Evolutionary conservation across 2,888 invertebrate species (phyloP), one percentile per base, ranked within the genome.

Genomic region (Pterostichus madidus): DNA sequence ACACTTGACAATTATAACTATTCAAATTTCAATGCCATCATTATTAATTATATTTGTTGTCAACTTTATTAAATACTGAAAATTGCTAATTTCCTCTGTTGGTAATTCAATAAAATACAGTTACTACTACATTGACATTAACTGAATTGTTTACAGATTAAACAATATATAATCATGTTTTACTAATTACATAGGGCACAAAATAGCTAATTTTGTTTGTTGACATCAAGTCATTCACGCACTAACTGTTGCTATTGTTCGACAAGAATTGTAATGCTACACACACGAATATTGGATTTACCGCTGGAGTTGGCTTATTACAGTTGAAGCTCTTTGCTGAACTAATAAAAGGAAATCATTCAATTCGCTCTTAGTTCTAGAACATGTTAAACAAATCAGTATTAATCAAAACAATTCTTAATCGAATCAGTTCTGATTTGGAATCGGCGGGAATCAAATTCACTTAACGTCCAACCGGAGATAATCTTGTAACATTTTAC

Each of bases 211-310:
- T 64, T 64, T 64, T 64, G 64, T 64, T 64, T 64, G 64, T 64
- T 64, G 64, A 64, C 64, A 64, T 64, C 32, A 31, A 64, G 35
- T 64, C 64, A 64, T 35, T 64, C 32, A 64, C 64, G 64, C 64
- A 32, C 64, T 64, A 64, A 64, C 64, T 64, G 64, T 64, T 64
- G 64, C 64, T 64, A 64, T 64, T 64, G 35, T 64, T 64, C 64
- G 35, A n/a, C 32, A 64, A 64, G 64, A 32, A 32, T 64, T 32
- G 64, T 64, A 64, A 32, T 59, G 64, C 35, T 64, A 13, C 64
- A 64, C 49, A 49, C 64, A 64, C 32, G 64, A 32, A 64, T 64
- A 64, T 64, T 64, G 64, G 64, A 64, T 64, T 64, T 49, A 49
- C 49, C n/a, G 11, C 49, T 35, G 35, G 35, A 64, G 64, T 64